Base-by-base conservation (phyloP, 2,113 vertebrate species). In the Arvicanthis niloticus region DNA sequence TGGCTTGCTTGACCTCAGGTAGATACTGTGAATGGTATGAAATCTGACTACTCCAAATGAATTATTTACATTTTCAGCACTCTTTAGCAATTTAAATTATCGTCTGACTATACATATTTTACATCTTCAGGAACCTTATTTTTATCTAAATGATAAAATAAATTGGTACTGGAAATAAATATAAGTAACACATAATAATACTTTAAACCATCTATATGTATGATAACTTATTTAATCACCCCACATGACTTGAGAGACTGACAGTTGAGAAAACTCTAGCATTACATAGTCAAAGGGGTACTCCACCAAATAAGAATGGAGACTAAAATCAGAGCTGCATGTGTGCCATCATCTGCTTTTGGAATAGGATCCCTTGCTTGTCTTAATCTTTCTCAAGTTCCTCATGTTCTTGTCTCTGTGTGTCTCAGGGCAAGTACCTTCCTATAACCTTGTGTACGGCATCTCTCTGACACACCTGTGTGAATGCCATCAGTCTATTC, bases 11-110 rank as follows among this genome's bases (percentile, higher is more conserved):
- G 91, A 97, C 94, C 94, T 90, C 84, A 67, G 29, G 21, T 12
- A 85, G 82, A 51, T 76, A 73, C n/a, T 91, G 22, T 89, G 42
- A 91, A 45, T 77, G 58, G 60, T 82, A 26, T 92, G 67, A 89
- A 88, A 65, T 42, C 1, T 65, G 19, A 81, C 67, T 81, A 70
- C 76, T 34, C 73, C 84, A 60, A 93, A 92, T 96, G 80, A 80
- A 92, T 94, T 95, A 96, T 96, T 95, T 89, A 97, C 78, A 73
- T 78, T 68, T 85, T 53, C 24, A 80, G 48, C 13, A 42, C 76
- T 93, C 53, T 86, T 96, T 92, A 95, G 60, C 95, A 95, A 96
- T 96, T 93, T 96, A 96, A 96, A 95, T 96, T 76, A 75, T 91
- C 60, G 37, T 56, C 42, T 96, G 31, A 89, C 10, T 51, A 68